Evolutionary conservation across 2,888 invertebrate species (phyloP).

Genomic region (Caenorhabditis doughertyi): DNA sequence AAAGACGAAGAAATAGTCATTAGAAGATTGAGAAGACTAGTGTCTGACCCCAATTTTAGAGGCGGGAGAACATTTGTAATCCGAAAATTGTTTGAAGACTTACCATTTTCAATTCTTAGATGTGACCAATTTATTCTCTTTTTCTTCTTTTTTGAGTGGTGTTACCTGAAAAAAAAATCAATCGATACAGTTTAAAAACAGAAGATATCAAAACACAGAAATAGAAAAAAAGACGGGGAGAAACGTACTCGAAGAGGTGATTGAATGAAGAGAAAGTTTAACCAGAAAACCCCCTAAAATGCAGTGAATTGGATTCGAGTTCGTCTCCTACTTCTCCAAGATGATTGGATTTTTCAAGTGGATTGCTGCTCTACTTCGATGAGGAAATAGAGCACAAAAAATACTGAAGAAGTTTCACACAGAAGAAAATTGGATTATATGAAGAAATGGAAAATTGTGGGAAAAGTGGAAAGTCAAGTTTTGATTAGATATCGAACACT

Average conservation of each 20-base stretch:
- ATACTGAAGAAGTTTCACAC: conserved; percentile 5
- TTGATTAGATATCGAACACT: conserved; percentile 22
- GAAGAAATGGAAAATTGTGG: conserved; percentile 2
- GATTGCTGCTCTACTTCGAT: conserved; percentile 24
- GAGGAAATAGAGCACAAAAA: conserved; percentile 16
- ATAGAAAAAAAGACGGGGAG: not conserved
- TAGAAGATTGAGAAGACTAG: not conserved
- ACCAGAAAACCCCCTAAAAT: conserved; percentile 13
- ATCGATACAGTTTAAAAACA: conserved; percentile 1
- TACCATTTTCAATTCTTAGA: conserved; percentile 28
- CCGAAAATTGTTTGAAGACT: conserved; percentile 35
- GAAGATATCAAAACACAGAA: conserved; percentile 5
- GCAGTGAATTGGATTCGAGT: conserved; percentile 49
- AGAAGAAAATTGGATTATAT: conserved; percentile 22
- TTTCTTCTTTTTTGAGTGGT: not conserved
- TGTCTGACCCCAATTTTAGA: conserved; percentile 20
- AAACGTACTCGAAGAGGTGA: conserved; percentile 25
- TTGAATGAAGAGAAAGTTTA: conserved; percentile 42
- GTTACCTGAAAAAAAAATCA: conserved; percentile 25
- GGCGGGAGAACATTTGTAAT: conserved; percentile 47
- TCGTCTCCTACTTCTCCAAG: conserved; percentile 32
- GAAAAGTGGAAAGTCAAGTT: conserved; percentile 28
- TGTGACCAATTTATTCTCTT: conserved; percentile 8
- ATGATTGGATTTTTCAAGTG: conserved; percentile 51
- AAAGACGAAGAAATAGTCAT: not conserved